Evolutionary conservation across 2,888 invertebrate genomes (phyloP).

Genomic region (Octonoba sinensis): DNA sequence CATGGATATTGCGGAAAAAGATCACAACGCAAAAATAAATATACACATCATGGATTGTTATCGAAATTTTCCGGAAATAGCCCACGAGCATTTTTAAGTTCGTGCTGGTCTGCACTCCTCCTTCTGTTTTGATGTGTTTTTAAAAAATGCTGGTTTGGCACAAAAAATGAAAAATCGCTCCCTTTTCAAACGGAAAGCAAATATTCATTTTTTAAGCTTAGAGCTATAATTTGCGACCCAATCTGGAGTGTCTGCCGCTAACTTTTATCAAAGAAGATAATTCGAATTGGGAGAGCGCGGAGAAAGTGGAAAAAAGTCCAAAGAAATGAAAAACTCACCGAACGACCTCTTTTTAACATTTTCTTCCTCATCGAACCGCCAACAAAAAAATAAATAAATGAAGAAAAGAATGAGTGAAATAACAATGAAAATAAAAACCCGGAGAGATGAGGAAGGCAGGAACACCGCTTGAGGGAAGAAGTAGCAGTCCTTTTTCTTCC

Average conservation of each 20-base stretch:
- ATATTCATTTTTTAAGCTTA: not conserved
- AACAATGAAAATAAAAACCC: not conserved
- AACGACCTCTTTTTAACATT: constrained; percentile 58
- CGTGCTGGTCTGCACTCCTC: too few species aligned
- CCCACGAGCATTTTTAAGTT: too few species aligned
- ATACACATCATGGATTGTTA: too few species aligned
- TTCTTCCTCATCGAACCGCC: constrained; percentile 36
- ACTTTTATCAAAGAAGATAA: constrained; percentile 11
- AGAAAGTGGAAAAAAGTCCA: not conserved
- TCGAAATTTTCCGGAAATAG: too few species aligned
- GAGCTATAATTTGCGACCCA: constrained; percentile 21
- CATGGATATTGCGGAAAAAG: too few species aligned
- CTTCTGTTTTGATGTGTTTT: too few species aligned
- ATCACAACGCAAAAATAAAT: too few species aligned
- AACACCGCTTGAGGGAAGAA: constrained; percentile 31
- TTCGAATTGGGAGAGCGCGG: not conserved
- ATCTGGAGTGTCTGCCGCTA: constrained; percentile 9
- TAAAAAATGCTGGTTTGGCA: too few species aligned
- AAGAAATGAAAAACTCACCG: constrained; percentile 7
- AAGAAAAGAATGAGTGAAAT: not conserved
- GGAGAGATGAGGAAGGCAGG: not conserved
- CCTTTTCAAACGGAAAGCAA: too few species aligned
- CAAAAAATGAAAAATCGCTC: too few species aligned
- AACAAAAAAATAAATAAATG: constrained; percentile 50
- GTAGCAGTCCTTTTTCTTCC: constrained; percentile 41